A percentile compares a stretch with the other conserved stretches of the same genome.
These are phyloP conservation scores for Trissolcus basalis DNA, from an alignment of 1,140 invertebrate genomes.

Conservation along the genomic window DNA sequence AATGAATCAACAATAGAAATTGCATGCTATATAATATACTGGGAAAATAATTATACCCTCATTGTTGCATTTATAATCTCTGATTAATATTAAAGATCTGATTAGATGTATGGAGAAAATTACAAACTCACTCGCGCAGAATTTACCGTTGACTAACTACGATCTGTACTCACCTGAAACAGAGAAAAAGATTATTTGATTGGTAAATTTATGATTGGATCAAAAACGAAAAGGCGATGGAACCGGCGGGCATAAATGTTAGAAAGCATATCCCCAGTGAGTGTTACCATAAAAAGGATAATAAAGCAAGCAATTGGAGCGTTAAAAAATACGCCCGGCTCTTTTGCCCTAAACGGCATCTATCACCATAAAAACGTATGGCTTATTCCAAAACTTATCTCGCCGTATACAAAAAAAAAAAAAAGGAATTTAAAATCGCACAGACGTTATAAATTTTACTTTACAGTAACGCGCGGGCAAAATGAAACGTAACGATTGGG, in stretches of 20 bases:
- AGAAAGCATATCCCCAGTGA: neutral
- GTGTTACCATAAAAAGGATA: constrained; percentile 12
- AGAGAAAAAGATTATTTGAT: constrained; percentile 6
- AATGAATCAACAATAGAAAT: no score
- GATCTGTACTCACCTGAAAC: constrained; percentile 11
- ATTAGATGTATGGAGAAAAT: no score
- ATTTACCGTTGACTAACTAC: no score
- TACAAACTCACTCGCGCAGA: no score
- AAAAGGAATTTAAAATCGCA: constrained; percentile 31
- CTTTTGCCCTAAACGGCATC: constrained; percentile 25
- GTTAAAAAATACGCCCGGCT: constrained; percentile 25
- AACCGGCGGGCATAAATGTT: neutral
- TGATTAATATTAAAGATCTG: no score
- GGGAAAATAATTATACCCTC: no score
- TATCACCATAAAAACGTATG: constrained; percentile 43
- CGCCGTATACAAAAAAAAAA: constrained; percentile 29
- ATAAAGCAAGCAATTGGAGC: constrained; percentile 14
- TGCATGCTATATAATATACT: no score
- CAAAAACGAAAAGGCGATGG: no score
- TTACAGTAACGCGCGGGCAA: constrained; percentile 36
- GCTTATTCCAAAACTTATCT: constrained; percentile 40
- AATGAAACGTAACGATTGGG: constrained; percentile 42
- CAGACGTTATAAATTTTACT: constrained; percentile 44
- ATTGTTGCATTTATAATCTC: no score
- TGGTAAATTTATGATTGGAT: no score